A percentile compares a stretch with the other conserved stretches of the same genome.
phyloP scores from a whole-genome alignment of 2,888 invertebrate species.

The Meandrusa payeni region DNA sequence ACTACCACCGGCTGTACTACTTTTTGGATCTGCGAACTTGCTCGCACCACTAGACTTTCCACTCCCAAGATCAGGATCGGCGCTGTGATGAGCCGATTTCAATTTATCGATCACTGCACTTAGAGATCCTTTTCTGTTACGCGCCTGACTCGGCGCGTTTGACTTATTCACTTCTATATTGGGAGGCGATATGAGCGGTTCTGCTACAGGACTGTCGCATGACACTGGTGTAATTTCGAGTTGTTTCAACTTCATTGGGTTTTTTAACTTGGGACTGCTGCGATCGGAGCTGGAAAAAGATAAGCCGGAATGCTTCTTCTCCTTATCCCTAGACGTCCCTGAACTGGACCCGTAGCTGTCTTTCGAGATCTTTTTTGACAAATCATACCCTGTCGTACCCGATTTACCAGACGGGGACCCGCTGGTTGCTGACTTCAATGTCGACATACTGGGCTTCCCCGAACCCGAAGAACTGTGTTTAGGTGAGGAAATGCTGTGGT shows the following conservation, averaged over 20 bases:
- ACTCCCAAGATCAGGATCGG: constrained; percentile 72
- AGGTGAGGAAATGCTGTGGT: constrained; percentile 89
- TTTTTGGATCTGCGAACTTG: constrained; percentile 74
- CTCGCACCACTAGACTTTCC: constrained; percentile 66
- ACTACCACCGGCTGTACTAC: constrained; percentile 58
- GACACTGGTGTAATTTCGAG: constrained; percentile 82
- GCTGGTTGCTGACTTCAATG: constrained; percentile 89
- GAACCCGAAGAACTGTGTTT: constrained; percentile 88
- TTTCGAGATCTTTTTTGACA: constrained; percentile 78
- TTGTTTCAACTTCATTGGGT: constrained; percentile 85
- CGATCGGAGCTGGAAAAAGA: constrained; percentile 78
- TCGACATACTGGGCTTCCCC: constrained; percentile 94
- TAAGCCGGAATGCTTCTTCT: constrained; percentile 76
- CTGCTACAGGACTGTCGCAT: constrained; percentile 67
- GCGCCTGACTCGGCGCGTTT: constrained; percentile 80
- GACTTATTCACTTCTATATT: constrained; percentile 82
- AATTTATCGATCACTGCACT: constrained; percentile 93
- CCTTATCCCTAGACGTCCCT: constrained; percentile 72
- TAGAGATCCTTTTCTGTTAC: constrained; percentile 87
- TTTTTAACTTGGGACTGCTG: constrained; percentile 85
- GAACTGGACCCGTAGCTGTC: constrained; percentile 68
- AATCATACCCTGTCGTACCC: constrained; percentile 74
- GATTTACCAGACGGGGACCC: constrained; percentile 84
- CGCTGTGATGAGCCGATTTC: constrained; percentile 85
- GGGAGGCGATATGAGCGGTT: constrained; percentile 71